phyloP scores from a whole-genome alignment of 2,797 vertebrate species.

The Poeciliopsis gracilis region DNA sequence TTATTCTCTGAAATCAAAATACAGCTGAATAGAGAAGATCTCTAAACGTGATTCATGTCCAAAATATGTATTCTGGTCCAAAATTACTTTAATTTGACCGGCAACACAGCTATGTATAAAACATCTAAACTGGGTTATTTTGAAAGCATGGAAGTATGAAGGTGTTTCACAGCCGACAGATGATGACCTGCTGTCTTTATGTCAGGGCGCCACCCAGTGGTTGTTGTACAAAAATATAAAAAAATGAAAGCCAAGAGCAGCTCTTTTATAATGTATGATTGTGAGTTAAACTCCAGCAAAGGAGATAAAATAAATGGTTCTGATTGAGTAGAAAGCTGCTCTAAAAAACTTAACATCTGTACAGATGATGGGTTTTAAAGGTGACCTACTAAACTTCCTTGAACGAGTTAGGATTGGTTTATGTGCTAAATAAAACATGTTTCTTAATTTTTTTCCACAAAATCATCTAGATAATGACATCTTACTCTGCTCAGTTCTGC shows the following conservation, averaged over 20 bases:
- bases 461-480: no score
- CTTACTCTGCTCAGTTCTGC: no score
- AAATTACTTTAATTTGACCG: background rate
- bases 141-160: constrained; percentile 1
- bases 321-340: no score
- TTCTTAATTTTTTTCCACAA: no score
- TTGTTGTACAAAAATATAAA: background rate
- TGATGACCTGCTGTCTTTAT: background rate
- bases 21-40: background rate
- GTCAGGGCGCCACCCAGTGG: constrained; percentile 62
- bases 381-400: no score
- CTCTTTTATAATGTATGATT: background rate
- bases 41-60: background rate
- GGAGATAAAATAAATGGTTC: no score
- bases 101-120: background rate
- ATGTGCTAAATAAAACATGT: no score
- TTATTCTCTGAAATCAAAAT: background rate
- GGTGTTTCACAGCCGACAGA: background rate
- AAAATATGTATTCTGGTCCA: background rate
- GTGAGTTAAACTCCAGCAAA: background rate
- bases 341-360: no score
- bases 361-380: no score
- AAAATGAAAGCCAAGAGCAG: background rate
- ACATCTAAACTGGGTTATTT: background rate
- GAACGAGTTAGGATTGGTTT: no score